Percentiles rank a stretch among this genome's conserved stretches.
phyloP scores from a whole-genome alignment of 1,140 invertebrate species.

The Drosophila tropicalis region DNA sequence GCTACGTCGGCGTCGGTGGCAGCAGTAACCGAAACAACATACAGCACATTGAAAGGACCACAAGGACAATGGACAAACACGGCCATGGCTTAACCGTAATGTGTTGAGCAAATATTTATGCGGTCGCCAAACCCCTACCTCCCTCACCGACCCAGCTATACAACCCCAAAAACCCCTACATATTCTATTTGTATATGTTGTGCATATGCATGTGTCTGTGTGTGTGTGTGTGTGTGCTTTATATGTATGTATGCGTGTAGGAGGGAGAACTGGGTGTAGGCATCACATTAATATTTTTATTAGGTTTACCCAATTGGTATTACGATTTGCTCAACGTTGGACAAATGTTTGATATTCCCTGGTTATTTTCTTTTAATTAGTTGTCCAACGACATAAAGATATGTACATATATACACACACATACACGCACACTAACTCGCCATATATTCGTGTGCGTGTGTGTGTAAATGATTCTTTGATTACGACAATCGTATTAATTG shows the following conservation, averaged over 20 bases:
- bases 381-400: slow-evolving; percentile 21
- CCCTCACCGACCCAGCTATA: background rate
- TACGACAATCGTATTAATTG: slow-evolving; percentile 62
- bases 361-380: slow-evolving; percentile 57
- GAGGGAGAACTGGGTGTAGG: slow-evolving; percentile 14
- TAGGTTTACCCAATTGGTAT: slow-evolving; percentile 44
- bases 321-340: slow-evolving; percentile 33
- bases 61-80: slow-evolving; percentile 51
- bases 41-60: slow-evolving; percentile 36
- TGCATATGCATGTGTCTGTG: background rate
- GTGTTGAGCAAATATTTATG: slow-evolving; percentile 61
- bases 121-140: slow-evolving; percentile 1
- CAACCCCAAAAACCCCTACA: background rate
- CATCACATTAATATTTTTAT: slow-evolving; percentile 60
- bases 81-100: slow-evolving; percentile 44
- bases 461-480: slow-evolving; percentile 24
- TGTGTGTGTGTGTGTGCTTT: background rate
- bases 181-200: slow-evolving; percentile 2
- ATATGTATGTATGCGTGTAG: background rate
- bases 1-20: background rate
- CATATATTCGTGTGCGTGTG: background rate
- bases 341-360: slow-evolving; percentile 26
- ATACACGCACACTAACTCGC: background rate
- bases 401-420: background rate
- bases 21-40: slow-evolving; percentile 38